Evolutionary conservation across 2,797 vertebrate species (phyloP).

Genomic region (Poecile montanus): DNA sequence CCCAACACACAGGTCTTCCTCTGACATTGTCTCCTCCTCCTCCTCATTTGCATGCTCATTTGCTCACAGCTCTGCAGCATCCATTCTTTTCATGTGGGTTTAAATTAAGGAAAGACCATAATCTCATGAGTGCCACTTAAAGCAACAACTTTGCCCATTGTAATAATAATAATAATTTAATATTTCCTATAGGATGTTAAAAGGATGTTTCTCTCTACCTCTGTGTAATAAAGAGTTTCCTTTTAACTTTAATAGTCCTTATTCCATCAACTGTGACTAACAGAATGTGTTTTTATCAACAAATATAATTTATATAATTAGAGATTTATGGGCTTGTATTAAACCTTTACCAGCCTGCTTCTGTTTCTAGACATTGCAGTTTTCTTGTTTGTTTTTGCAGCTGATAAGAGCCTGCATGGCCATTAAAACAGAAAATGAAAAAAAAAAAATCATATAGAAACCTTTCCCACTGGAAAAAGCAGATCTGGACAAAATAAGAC

Average conservation of each 20-base stretch:
- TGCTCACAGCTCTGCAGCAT: background rate
- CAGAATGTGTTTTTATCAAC: background rate
- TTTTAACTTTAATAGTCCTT: slow-evolving; percentile 21
- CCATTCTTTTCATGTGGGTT: background rate
- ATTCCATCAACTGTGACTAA: background rate
- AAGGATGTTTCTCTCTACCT: slow-evolving; percentile 10
- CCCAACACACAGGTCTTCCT: background rate
- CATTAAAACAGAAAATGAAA: background rate
- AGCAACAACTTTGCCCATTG: background rate
- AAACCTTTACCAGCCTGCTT: background rate
- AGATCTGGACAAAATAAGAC: background rate
- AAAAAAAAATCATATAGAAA: background rate
- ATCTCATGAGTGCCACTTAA: background rate
- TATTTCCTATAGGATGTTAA: background rate
- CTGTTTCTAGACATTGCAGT: background rate
- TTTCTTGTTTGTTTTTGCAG: background rate
- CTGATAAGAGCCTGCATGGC: background rate
- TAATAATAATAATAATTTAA: background rate
- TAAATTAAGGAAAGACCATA: background rate
- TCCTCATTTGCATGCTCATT: background rate
- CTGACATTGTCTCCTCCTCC: background rate
- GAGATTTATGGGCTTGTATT: background rate
- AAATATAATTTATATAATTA: slow-evolving; percentile 7
- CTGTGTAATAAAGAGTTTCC: background rate
- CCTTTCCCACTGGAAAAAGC: background rate